phyloP scores from a whole-genome alignment of 2,113 vertebrate genomes.

The Nothobranchius kuhntae region DNA sequence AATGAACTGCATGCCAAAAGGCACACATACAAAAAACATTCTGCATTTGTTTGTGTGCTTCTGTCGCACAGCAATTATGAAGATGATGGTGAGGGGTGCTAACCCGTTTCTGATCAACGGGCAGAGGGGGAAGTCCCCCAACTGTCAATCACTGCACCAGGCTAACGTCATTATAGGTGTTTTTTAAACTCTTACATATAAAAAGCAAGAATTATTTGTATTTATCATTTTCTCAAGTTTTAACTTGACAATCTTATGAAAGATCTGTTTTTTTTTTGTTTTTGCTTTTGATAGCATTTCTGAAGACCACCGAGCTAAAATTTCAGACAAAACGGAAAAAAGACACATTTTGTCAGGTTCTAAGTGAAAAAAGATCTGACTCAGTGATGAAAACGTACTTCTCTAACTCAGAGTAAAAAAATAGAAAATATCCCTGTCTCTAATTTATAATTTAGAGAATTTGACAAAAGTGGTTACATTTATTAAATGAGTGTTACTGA shows the following conservation, averaged over 20 bases:
- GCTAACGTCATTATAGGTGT: constrained; percentile 19
- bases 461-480: too few relatives aligned
- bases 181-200: not conserved
- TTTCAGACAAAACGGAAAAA: not conserved
- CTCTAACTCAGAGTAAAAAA: not conserved
- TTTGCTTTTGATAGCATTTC: not conserved
- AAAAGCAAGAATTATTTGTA: not conserved
- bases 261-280: too few relatives aligned
- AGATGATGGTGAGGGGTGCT: not conserved
- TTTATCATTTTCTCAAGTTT: constrained; percentile 6
- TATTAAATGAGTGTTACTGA: too few relatives aligned
- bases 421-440: too few relatives aligned
- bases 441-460: too few relatives aligned
- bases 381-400: not conserved
- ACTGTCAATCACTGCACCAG: constrained; percentile 9
- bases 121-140: not conserved
- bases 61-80: not conserved
- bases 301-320: not conserved
- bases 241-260: not conserved
- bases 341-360: not conserved
- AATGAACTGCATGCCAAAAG: constrained; percentile 11
- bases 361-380: not conserved
- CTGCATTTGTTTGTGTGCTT: not conserved
- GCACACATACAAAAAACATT: not conserved
- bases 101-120: constrained; percentile 36